These are phyloP conservation scores for Orchestia grillus DNA, from an alignment of 1,140 invertebrate species.

Conservation along the genomic window DNA sequence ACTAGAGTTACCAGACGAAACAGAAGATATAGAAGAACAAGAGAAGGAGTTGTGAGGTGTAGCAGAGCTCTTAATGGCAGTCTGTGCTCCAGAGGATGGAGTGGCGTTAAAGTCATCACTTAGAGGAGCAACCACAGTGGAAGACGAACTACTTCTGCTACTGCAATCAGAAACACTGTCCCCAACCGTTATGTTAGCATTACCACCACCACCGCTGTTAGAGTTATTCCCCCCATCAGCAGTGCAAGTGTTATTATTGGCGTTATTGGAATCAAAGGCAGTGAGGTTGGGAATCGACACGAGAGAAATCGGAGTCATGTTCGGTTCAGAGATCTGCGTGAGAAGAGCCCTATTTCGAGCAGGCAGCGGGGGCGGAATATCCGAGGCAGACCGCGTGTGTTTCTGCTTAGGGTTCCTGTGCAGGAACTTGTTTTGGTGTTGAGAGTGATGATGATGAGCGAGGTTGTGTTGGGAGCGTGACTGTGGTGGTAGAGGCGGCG, in stretches of 20 bases:
- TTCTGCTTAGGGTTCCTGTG: constrained; percentile 54
- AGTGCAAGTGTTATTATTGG: constrained; percentile 1
- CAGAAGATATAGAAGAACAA: neutral
- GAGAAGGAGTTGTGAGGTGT: neutral
- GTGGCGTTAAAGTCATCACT: neutral
- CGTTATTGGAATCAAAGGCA: neutral
- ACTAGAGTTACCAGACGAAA: neutral
- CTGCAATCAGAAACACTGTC: neutral
- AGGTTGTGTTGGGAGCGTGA: constrained; percentile 59
- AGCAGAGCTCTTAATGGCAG: no score
- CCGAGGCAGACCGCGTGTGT: constrained; percentile 62
- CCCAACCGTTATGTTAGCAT: neutral
- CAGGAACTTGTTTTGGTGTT: neutral
- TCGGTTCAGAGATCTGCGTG: constrained; percentile 68
- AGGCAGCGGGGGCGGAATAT: constrained; percentile 68
- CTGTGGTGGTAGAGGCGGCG: constrained; percentile 54
- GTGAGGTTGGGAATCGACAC: constrained; percentile 69
- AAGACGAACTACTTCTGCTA: neutral
- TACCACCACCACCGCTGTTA: neutral
- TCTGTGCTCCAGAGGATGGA: neutral
- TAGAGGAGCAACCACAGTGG: neutral
- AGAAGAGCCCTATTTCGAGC: constrained; percentile 66
- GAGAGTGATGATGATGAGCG: constrained; percentile 13
- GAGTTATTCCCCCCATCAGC: neutral
- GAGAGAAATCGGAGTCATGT: constrained; percentile 62